phyloP scores from a whole-genome alignment of 2,797 vertebrate species.

The Telmatherina bonti region DNA sequence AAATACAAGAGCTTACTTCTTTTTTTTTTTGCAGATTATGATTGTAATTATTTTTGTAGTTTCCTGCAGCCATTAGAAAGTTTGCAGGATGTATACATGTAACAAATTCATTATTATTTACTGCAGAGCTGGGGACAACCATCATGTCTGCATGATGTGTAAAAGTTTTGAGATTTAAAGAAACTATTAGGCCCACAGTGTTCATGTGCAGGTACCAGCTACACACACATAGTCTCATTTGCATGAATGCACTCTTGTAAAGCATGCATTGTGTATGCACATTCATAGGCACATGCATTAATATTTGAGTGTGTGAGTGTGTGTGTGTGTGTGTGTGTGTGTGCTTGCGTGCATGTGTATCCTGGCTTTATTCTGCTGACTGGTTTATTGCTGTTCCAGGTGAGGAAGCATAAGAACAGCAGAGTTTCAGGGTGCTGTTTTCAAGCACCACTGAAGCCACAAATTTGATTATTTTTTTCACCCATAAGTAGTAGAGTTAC shows the following conservation, averaged over 20 bases:
- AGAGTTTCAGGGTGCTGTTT: constrained; percentile 74
- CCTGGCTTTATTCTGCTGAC: constrained; percentile 58
- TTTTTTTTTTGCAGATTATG: background rate
- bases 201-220: background rate
- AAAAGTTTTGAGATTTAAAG: constrained; percentile 13
- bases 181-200: constrained; percentile 19
- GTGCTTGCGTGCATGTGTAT: background rate
- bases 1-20: background rate
- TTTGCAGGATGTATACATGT: constrained; percentile 1
- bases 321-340: constrained; percentile 22
- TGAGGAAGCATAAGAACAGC: constrained; percentile 74
- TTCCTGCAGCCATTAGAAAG: background rate
- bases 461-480: constrained; percentile 77
- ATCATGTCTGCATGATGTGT: constrained; percentile 7
- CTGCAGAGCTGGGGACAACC: background rate
- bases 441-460: constrained; percentile 79
- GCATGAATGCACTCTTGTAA: constrained; percentile 12
- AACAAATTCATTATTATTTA: background rate
- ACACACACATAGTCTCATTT: constrained; percentile 6
- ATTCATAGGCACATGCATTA: constrained; percentile 18
- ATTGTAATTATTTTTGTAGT: background rate
- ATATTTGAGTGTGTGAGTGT: constrained; percentile 5
- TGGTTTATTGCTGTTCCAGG: constrained; percentile 76
- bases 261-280: constrained; percentile 4
- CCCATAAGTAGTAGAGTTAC: constrained; percentile 67